Base-by-base conservation (phyloP, 2,113 vertebrate genomes). In the Paramormyrops kingsleyae region DNA sequence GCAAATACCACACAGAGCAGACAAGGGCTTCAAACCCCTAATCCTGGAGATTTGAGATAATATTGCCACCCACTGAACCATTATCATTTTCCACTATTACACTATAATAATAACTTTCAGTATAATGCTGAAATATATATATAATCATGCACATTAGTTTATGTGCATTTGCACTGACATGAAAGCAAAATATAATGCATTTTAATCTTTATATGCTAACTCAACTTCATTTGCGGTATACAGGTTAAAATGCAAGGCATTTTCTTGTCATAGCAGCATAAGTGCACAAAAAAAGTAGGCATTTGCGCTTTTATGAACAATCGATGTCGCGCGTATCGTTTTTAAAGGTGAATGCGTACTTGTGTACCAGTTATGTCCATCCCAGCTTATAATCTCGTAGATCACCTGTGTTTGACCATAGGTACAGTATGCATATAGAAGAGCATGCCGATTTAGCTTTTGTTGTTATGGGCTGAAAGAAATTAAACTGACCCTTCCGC, bases 401-500 rank as follows among this genome's bases (percentile, higher is more conserved):
- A 80, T 42, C 31, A 35, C 35, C 35, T 80, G 31, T 42, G 44
- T 86, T 70, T 42, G 35, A 74, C 44, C 62, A 52, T 27, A 31
- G n/a, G n/a, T 84, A 42, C 42, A 42, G 42, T 47, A 53, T 74
- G 85, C n/a, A 9, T 35, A 12, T 87, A 39, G 24, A 85, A 19
- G 42, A 6, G 3, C 56, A 88, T 27, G 31, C 44, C 44, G 19
- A 70, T 24, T 19, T 19, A 87, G n/a, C 27, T 47, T 87, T 87
- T 87, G 49, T 24, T 84, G 21, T n/a, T 84, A 46, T 84, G 46
- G 39, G 44, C 24, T 47, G 46, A 35, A 92, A 89, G 87, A 24
- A 90, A 66, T 62, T n/a, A 84, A 89, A 35, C 53, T 83, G 42
- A 46, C 90, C 59, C 83, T 89, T 91, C 89, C 39, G 84, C 90